Conservation (phyloP, 2,797 vertebrate species). For the Enteromius argenteus region DNA sequence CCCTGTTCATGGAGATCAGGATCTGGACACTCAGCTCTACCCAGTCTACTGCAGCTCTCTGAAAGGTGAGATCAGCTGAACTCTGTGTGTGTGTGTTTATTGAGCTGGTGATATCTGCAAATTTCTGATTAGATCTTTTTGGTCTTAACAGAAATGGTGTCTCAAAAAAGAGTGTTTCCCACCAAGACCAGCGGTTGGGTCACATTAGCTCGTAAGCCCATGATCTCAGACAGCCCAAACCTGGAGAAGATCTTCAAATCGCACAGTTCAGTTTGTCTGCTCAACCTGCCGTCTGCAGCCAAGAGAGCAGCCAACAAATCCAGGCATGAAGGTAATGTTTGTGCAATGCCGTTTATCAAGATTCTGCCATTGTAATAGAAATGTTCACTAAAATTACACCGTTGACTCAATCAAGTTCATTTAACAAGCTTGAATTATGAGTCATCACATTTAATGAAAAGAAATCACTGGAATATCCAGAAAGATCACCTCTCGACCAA, state of each 20-base stretch:
- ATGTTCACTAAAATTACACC: not conserved
- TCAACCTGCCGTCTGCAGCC: slow-evolving; percentile 75
- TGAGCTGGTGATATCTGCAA: not conserved
- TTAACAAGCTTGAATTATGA: too few relatives aligned
- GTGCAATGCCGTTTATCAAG: not conserved
- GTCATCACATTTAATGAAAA: too few relatives aligned
- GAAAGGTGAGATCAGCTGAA: slow-evolving; percentile 71
- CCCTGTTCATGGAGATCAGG: slow-evolving; percentile 65
- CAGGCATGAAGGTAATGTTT: slow-evolving; percentile 65
- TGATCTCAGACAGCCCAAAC: slow-evolving; percentile 76
- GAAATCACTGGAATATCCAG: slow-evolving; percentile 68
- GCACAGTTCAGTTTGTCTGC: slow-evolving; percentile 72
- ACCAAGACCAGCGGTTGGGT: slow-evolving; percentile 81
- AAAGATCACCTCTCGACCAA: slow-evolving; percentile 76
- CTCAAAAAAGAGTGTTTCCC: slow-evolving; percentile 76
- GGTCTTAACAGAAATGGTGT: slow-evolving; percentile 75
- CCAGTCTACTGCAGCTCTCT: slow-evolving; percentile 71
- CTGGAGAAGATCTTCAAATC: slow-evolving; percentile 82
- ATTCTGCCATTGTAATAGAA: not conserved
- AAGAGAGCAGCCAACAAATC: slow-evolving; percentile 62
- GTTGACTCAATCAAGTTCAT: not conserved
- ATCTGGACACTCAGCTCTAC: slow-evolving; percentile 57
- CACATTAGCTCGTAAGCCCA: slow-evolving; percentile 73
- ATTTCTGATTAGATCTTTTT: not conserved
- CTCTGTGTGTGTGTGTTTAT: not conserved